Evolutionary conservation across 1,140 invertebrate genomes (phyloP).

Genomic region (Muscidifurax raptorellus): DNA sequence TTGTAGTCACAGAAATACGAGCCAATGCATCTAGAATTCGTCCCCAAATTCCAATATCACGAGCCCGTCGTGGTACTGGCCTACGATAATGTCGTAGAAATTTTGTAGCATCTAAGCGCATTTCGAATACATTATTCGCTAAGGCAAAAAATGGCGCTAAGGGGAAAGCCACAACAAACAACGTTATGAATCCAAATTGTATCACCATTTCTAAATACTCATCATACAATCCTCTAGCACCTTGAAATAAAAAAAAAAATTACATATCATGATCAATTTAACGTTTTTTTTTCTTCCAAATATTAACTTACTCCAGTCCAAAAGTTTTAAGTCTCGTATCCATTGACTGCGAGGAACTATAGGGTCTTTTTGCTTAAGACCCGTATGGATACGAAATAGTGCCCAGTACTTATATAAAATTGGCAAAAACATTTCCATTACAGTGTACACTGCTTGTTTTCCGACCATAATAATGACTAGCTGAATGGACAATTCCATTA

Average conservation of each 20-base stretch:
- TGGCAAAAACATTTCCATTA: conserved; percentile 87
- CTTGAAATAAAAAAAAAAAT: conserved; percentile 68
- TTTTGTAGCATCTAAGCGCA: conserved; percentile 91
- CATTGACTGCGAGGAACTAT: conserved; percentile 80
- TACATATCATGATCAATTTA: background rate
- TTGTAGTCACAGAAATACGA: conserved; percentile 93
- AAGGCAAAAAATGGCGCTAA: conserved; percentile 92
- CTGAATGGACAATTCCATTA: conserved; percentile 95
- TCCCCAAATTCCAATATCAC: conserved; percentile 95
- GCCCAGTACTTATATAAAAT: conserved; percentile 85
- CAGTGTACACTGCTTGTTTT: conserved; percentile 95
- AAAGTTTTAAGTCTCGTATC: conserved; percentile 93
- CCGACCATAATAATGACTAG: conserved; percentile 96
- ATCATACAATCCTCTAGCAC: conserved; percentile 92
- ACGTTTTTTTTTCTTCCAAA: background rate
- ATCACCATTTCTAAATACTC: conserved; percentile 99
- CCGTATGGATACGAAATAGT: conserved; percentile 78
- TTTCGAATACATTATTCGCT: conserved; percentile 92
- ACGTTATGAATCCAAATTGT: conserved; percentile 93
- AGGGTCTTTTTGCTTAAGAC: conserved; percentile 69
- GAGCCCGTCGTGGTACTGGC: conserved; percentile 89
- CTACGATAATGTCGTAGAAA: conserved; percentile 88
- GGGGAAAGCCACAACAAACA: conserved; percentile 93
- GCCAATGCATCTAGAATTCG: conserved; percentile 92
- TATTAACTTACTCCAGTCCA: conserved; percentile 81